Evolutionary conservation across 92 coral and sea anemone genomes (phyloP).

Genomic region (Palythoa grandis): DNA sequence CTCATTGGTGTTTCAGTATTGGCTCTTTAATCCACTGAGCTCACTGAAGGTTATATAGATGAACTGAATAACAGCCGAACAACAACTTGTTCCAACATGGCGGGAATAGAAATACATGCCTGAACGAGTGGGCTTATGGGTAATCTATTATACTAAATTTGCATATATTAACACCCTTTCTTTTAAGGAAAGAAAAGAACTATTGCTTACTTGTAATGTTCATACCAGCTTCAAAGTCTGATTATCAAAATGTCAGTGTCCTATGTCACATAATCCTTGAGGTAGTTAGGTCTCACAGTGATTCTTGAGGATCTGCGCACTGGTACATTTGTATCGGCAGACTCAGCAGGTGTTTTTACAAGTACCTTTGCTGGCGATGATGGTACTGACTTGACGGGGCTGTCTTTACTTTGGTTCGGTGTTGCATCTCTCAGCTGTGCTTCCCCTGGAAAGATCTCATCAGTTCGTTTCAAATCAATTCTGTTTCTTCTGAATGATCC

Average conservation of each 20-base stretch:
- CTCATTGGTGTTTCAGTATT: constrained; percentile 28
- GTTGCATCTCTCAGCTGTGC: not conserved
- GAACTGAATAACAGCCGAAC: not conserved
- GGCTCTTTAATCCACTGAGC: not conserved
- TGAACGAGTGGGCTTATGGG: not conserved
- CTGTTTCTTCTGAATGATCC: constrained; percentile 14
- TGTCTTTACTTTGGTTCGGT: not conserved
- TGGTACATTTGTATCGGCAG: not conserved
- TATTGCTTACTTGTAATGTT: constrained; percentile 6
- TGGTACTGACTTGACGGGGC: not conserved
- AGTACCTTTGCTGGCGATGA: constrained; percentile 3
- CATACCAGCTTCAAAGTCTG: constrained; percentile 3
- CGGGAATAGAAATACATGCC: not conserved
- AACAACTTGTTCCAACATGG: constrained; percentile 12
- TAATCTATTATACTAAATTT: not conserved
- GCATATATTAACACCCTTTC: constrained; percentile 15
- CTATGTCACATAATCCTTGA: constrained; percentile 17
- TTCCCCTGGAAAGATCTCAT: not conserved
- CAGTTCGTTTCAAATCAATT: not conserved
- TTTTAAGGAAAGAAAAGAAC: not conserved
- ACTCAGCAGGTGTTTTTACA: not conserved
- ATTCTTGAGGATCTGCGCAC: constrained; percentile 5
- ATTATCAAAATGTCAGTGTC: constrained; percentile 2
- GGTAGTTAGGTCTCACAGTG: constrained; percentile 18
- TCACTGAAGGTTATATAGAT: not conserved